Percentiles rank a stretch among this genome's conserved stretches.
phyloP scores from a whole-genome alignment of 2,113 vertebrate genomes.

The Sclerurus mexicanus region DNA sequence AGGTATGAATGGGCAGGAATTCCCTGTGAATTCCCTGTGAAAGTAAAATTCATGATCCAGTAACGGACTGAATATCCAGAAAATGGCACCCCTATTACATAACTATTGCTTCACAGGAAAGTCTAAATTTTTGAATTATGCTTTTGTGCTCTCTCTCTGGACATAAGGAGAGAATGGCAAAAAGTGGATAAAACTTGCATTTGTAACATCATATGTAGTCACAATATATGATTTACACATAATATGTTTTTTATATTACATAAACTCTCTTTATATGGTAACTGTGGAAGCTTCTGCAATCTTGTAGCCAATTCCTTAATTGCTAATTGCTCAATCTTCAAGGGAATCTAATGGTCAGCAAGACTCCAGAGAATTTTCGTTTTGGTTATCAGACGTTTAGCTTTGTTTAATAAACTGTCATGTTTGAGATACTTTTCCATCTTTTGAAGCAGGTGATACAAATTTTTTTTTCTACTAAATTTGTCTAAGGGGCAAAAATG shows the following conservation, averaged over 20 bases:
- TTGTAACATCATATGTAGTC: neutral
- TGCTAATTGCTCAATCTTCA: neutral
- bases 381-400: neutral
- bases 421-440: neutral
- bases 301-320: neutral
- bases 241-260: neutral
- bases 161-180: neutral
- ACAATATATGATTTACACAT: neutral
- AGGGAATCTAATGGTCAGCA: neutral
- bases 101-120: neutral
- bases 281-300: neutral
- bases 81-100: neutral
- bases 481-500: neutral
- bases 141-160: neutral
- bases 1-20: too few species aligned
- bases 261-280: neutral
- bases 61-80: neutral
- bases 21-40: neutral
- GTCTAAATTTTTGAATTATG: neutral
- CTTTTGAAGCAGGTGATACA: neutral
- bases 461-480: neutral
- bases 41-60: neutral
- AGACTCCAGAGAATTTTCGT: neutral
- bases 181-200: neutral
- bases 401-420: neutral